Conservation (phyloP, 2,888 invertebrate species). For the Myathropa florea region DNA sequence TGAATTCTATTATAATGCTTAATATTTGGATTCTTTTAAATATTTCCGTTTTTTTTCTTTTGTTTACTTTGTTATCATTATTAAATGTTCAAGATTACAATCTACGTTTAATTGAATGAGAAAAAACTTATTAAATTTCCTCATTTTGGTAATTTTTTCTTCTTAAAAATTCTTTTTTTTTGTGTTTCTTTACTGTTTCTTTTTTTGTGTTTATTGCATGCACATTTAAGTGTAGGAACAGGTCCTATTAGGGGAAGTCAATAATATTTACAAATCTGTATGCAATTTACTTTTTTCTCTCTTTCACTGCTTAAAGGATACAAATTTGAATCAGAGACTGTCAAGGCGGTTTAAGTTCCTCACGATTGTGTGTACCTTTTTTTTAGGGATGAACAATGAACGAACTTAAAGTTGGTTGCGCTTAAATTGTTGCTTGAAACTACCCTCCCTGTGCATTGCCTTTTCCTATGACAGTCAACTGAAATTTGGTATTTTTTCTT, state of each 20-base stretch:
- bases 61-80: background rate
- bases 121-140: slow-evolving; percentile 41
- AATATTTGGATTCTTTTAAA: slow-evolving; percentile 16
- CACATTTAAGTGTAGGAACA: slow-evolving; percentile 4
- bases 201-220: slow-evolving; percentile 23
- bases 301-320: background rate
- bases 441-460: background rate
- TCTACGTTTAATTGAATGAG: slow-evolving; percentile 31
- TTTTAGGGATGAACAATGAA: too few species aligned
- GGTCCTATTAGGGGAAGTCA: background rate
- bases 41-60: slow-evolving; percentile 3
- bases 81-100: slow-evolving; percentile 13
- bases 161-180: background rate
- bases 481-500: background rate
- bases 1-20: slow-evolving; percentile 37
- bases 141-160: slow-evolving; percentile 42
- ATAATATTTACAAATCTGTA: slow-evolving; percentile 53
- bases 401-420: too few species aligned
- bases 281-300: background rate
- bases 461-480: background rate
- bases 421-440: background rate
- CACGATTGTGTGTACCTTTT: background rate
- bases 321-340: background rate
- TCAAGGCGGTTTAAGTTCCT: too few species aligned
- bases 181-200: background rate